Evolutionary conservation across 2,113 vertebrate species (phyloP).

Genomic region (Petrocephalus microphthalmus): DNA sequence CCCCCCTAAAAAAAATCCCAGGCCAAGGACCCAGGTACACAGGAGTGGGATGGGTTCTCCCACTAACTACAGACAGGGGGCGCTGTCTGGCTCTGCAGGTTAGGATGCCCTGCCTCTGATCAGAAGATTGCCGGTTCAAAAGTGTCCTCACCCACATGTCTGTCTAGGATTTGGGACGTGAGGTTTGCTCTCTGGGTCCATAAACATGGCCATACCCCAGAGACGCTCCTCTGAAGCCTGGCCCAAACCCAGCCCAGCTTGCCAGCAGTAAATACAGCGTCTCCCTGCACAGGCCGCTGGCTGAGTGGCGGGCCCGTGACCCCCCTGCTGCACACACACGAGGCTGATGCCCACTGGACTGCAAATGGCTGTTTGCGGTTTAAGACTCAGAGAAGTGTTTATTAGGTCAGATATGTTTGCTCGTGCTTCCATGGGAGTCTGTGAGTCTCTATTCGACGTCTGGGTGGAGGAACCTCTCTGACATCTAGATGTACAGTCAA

Average conservation of each 20-base stretch:
- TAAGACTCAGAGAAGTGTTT: neutral
- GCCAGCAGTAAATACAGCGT: neutral
- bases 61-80: neutral
- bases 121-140: neutral
- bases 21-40: neutral
- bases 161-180: neutral
- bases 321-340: neutral
- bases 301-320: neutral
- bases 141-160: too few relatives aligned
- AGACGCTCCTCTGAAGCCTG: neutral
- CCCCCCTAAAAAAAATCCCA: neutral
- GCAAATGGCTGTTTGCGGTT: neutral
- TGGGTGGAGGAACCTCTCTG: neutral
- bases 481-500: neutral
- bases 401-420: neutral
- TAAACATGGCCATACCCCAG: neutral
- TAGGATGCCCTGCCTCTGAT: neutral
- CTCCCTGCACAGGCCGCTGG: neutral
- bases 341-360: neutral
- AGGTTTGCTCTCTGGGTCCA: neutral
- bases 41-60: neutral
- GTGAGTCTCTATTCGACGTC: neutral
- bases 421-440: neutral
- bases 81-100: neutral
- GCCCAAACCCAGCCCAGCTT: neutral